phyloP scores from a whole-genome alignment of 2,113 vertebrate species.

The Clarias gariepinus region DNA sequence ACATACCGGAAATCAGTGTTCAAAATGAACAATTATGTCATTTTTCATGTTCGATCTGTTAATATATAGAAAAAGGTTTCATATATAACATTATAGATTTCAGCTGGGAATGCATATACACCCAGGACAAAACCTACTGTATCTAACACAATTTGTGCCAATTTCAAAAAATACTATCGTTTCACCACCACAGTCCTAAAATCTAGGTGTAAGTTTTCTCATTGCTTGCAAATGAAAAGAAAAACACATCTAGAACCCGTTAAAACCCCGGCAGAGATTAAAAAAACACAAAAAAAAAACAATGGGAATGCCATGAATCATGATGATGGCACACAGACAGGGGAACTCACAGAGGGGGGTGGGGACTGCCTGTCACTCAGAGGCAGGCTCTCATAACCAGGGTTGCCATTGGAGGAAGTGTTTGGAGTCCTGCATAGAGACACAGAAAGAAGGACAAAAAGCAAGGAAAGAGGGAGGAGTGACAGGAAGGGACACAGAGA shows the following conservation, averaged over 20 bases:
- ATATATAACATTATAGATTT: not conserved
- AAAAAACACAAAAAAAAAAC: not conserved
- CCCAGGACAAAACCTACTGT: not conserved
- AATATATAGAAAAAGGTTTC: not conserved
- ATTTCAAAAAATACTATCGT: not conserved
- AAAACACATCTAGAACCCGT: not conserved
- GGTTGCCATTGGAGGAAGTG: conserved; percentile 96
- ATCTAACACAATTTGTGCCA: not conserved
- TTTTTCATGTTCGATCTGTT: not conserved
- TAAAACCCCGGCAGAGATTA: conserved; percentile 4
- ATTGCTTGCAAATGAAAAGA: not conserved
- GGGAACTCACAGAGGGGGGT: conserved; percentile 85
- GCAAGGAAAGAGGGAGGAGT: conserved; percentile 29
- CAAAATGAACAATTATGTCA: not conserved
- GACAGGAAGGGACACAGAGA: conserved; percentile 8
- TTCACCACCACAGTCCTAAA: not conserved
- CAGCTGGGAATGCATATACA: not conserved
- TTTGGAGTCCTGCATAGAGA: conserved; percentile 87
- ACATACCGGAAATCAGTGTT: not conserved
- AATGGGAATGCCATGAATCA: conserved; percentile 62
- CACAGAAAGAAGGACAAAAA: conserved; percentile 65
- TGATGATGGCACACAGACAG: conserved; percentile 69
- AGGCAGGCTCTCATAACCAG: conserved; percentile 88
- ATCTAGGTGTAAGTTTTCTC: not conserved
- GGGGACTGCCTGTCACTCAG: conserved; percentile 84